Conservation (phyloP, 2,797 vertebrate species). For the Cirrhinus mrigala region DNA sequence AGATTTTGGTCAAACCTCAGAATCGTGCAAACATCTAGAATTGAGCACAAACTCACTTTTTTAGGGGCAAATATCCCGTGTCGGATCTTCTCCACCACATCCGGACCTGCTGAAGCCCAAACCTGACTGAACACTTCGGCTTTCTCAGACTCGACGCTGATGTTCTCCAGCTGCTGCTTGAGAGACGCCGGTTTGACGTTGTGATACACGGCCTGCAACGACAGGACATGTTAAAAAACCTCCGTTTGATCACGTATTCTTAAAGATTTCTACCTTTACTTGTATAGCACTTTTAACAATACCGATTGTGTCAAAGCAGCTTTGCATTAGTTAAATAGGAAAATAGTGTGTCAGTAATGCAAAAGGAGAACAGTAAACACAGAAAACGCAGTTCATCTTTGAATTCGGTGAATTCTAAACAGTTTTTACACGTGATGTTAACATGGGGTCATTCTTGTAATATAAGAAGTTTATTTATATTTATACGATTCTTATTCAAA, state of each 20-base stretch:
- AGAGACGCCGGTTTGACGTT: slow-evolving; percentile 87
- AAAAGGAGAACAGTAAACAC: too few species aligned
- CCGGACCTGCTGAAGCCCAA: slow-evolving; percentile 87
- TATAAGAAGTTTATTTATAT: too few species aligned
- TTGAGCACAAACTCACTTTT: slow-evolving; percentile 81
- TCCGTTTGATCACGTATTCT: not conserved
- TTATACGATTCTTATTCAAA: too few species aligned
- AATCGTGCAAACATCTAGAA: not conserved
- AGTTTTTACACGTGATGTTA: too few species aligned
- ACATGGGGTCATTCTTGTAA: too few species aligned
- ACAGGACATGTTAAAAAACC: not conserved
- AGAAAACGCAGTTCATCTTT: too few species aligned
- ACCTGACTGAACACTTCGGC: slow-evolving; percentile 85
- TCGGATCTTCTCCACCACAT: slow-evolving; percentile 89
- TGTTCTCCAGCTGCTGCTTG: slow-evolving; percentile 88
- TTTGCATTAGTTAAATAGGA: too few species aligned
- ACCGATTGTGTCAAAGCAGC: too few species aligned
- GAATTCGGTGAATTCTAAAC: too few species aligned
- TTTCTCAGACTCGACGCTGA: slow-evolving; percentile 85
- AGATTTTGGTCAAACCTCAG: not conserved
- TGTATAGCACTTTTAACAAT: too few species aligned
- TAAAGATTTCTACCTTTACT: too few species aligned
- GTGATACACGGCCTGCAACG: slow-evolving; percentile 89
- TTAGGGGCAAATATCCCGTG: slow-evolving; percentile 88
- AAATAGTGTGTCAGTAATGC: too few species aligned